A percentile compares a stretch with the other conserved stretches of the same genome.
phyloP scores from a whole-genome alignment of 2,113 vertebrate species.

The Hipposideros armiger region DNA sequence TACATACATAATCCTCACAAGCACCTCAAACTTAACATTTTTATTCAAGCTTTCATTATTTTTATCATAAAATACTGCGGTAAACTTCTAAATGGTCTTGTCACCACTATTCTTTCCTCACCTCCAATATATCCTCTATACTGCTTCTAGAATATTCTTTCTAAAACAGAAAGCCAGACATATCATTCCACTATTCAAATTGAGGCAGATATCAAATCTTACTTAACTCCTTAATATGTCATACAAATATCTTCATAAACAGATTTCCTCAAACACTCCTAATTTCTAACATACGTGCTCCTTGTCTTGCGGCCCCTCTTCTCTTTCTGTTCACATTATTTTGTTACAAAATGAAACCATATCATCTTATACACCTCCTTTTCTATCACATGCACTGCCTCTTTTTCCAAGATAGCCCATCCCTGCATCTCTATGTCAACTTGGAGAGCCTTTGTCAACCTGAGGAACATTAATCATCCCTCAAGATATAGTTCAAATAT shows the following conservation, averaged over 20 bases:
- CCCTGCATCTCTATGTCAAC: neutral
- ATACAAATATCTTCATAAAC: too few species aligned
- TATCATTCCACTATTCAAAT: neutral
- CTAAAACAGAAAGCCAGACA: neutral
- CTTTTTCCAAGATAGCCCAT: neutral
- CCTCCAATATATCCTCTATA: neutral
- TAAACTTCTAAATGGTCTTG: neutral
- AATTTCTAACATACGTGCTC: rapidly evolving
- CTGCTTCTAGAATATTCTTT: neutral
- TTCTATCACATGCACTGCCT: neutral
- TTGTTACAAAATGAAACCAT: neutral
- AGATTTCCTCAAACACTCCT: rapidly evolving
- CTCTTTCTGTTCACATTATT: neutral
- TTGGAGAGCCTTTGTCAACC: too few species aligned
- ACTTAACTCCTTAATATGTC: neutral
- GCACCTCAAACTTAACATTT: neutral
- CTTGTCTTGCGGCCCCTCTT: neutral
- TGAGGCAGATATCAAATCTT: neutral
- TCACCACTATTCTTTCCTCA: neutral
- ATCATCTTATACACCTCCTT: neutral
- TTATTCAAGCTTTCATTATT: neutral
- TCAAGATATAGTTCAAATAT: too few species aligned
- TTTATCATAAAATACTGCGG: neutral
- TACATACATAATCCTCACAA: neutral
- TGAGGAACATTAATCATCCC: neutral